phyloP scores from a whole-genome alignment of 2,888 invertebrate genomes.

The Drosophila pseudotalamancana region DNA sequence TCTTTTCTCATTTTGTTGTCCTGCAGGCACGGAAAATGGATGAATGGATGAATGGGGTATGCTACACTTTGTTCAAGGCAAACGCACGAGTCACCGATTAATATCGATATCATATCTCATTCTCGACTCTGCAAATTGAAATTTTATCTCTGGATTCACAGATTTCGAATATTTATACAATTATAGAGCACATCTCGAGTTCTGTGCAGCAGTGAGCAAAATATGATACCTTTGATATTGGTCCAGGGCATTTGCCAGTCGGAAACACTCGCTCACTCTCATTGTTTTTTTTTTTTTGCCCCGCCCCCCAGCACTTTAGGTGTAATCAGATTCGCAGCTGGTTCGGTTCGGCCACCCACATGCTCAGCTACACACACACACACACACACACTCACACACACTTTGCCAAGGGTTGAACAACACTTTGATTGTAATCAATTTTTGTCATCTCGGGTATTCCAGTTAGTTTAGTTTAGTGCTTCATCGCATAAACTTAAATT shows the following conservation, averaged over 20 bases:
- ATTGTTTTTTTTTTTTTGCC: conserved; percentile 1
- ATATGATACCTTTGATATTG: no score
- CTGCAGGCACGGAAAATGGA: no score
- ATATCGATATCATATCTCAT: no score
- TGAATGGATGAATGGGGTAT: no score
- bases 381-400: not conserved
- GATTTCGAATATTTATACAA: no score
- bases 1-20: conserved; percentile 35
- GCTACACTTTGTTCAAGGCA: no score
- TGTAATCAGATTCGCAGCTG: conserved; percentile 63
- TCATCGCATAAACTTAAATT: conserved; percentile 12
- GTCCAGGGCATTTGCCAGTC: not conserved
- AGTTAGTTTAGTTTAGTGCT: not conserved
- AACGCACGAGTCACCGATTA: no score
- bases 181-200: no score
- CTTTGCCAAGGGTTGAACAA: conserved; percentile 19
- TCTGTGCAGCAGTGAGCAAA: no score
- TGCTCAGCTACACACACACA: not conserved
- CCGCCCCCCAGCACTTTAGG: conserved; percentile 9
- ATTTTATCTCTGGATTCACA: no score
- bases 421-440: conserved; percentile 14
- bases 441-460: conserved; percentile 7
- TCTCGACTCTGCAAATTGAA: no score
- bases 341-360: conserved; percentile 23
- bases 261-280: not conserved